Evolutionary conservation across 2,888 invertebrate species (phyloP), one percentile per base, ranked within the genome.

Genomic region (Protodeltote pygarga): DNA sequence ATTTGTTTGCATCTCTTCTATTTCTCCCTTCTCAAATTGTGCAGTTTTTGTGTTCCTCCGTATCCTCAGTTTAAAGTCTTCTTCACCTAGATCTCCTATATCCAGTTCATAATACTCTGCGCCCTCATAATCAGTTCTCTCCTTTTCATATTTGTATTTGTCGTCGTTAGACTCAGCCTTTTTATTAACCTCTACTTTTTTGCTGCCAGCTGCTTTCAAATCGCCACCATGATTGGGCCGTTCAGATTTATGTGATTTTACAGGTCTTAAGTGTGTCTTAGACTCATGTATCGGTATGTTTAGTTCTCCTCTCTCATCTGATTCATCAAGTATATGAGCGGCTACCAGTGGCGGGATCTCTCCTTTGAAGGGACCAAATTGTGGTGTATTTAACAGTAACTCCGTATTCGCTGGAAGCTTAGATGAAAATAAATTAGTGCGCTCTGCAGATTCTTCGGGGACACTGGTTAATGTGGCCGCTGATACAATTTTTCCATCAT

Each of bases 401-500:
- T 95, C 94, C 0, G 94, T 75, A 38, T 79, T 87, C 8, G 85
- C 81, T 3, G 90, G 88, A 6, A 92, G 68, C 64, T 91, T 92
- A 0, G 91, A 79, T 5, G 92, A 91, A 54, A 87, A 92, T 23
- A 85, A 48, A 66, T 88, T 89, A 2, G 71, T 60, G 48, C 75
- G 83, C 0, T 85, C 80, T 42, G 81, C 85, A 44, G 71, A 77
- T 4, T 75, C 77, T 14, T 92, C 87, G 0, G 94, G 89, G 6
- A 94, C 84, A 61, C 94, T 93, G 0, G 94, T 93, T 28, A 95
- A 75, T 1, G 92, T 93, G 11, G 91, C 89, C 28, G 95, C 95
- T 1, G 95, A 94, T 3, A 96, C 93, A 32, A 93, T 94, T 81
- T 95, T 96, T 0, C 96, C 96, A 66, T 96, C 96, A 66, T 95